Conservation (phyloP, 2,888 invertebrate species). For the Gryllus longicercus region DNA sequence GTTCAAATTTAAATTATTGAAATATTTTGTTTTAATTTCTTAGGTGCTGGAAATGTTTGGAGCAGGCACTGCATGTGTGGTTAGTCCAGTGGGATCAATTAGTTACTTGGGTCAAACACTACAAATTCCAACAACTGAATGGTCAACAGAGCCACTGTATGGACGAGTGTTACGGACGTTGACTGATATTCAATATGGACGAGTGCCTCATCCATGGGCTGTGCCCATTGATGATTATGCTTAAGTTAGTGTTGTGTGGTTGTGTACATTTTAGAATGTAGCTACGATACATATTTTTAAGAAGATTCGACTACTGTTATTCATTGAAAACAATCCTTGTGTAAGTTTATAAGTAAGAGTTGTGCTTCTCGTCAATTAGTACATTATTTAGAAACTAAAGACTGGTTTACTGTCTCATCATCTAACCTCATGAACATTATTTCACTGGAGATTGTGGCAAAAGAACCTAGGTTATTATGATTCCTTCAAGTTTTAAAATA, state of each 20-base stretch:
- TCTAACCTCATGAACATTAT: too few species aligned
- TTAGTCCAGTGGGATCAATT: slow-evolving; percentile 87
- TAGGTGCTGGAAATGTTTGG: slow-evolving; percentile 96
- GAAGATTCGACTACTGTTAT: too few species aligned
- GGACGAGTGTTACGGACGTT: slow-evolving; percentile 64
- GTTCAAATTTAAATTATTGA: not conserved
- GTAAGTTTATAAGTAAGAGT: too few species aligned
- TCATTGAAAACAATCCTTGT: too few species aligned
- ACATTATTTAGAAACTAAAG: too few species aligned
- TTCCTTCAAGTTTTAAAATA: too few species aligned
- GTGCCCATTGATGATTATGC: slow-evolving; percentile 53
- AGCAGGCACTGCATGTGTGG: slow-evolving; percentile 94
- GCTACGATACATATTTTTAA: too few species aligned
- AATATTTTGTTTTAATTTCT: slow-evolving; percentile 39
- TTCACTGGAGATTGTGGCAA: too few species aligned
- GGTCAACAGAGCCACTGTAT: slow-evolving; percentile 60
- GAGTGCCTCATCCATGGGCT: slow-evolving; percentile 78
- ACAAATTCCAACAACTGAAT: slow-evolving; percentile 68
- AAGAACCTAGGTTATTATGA: too few species aligned
- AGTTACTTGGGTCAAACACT: slow-evolving; percentile 68
- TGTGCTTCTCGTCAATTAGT: too few species aligned
- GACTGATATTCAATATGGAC: slow-evolving; percentile 86
- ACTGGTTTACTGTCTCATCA: too few species aligned
- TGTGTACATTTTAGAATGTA: too few species aligned
- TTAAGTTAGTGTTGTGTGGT: not conserved